phyloP scores from a whole-genome alignment of 2,113 vertebrate genomes.

The Montifringilla adamsi region DNA sequence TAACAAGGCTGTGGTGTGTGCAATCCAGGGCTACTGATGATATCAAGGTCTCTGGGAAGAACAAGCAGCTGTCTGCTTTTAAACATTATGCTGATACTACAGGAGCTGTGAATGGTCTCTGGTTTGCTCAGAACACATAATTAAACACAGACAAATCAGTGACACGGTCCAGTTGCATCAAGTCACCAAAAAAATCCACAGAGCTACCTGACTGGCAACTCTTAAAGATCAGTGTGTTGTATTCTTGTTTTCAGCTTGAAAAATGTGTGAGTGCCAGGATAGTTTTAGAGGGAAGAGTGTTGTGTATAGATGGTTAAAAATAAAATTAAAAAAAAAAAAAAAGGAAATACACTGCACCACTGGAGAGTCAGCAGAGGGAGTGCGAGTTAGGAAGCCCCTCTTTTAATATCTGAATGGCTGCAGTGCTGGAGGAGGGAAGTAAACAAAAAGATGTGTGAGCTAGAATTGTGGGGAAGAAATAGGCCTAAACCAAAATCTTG shows the following conservation, averaged over 20 bases:
- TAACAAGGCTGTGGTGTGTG: conserved; percentile 14
- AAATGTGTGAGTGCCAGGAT: not conserved
- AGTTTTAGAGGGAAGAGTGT: not conserved
- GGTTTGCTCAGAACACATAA: conserved; percentile 15
- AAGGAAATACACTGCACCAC: not conserved
- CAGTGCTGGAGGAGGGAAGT: not conserved
- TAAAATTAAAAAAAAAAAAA: not conserved
- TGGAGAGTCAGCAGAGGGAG: conserved; percentile 59
- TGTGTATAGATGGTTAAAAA: not conserved
- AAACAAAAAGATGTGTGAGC: conserved; percentile 6
- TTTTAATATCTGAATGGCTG: not conserved
- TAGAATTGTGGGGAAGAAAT: conserved; percentile 13
- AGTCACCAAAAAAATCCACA: not conserved
- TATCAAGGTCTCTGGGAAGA: conserved; percentile 54
- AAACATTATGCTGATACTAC: conserved; percentile 28
- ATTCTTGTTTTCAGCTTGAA: not conserved
- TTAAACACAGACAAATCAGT: not conserved
- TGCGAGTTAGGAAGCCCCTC: conserved; percentile 42
- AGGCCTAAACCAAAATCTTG: not conserved
- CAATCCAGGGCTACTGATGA: conserved; percentile 26
- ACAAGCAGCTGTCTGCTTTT: conserved; percentile 42
- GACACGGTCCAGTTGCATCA: conserved; percentile 19
- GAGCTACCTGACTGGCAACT: not conserved
- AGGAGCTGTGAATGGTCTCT: conserved; percentile 18
- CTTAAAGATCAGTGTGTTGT: not conserved